Conservation (phyloP, 2,888 invertebrate species). For the Drosophila tanythrix region DNA sequence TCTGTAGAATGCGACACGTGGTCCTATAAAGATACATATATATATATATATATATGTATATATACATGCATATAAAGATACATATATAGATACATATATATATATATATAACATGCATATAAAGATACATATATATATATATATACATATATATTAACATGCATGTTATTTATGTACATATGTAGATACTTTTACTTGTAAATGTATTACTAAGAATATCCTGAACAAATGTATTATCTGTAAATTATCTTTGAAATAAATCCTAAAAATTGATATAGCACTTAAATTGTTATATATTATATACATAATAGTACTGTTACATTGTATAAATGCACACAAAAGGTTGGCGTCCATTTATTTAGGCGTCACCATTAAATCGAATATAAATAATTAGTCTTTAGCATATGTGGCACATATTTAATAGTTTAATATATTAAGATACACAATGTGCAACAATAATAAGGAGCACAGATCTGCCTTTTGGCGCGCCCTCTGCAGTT, state of each 20-base stretch:
- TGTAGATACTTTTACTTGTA: neutral
- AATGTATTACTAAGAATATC: constrained; percentile 11
- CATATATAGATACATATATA: too few species aligned
- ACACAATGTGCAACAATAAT: neutral
- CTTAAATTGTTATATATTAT: too few species aligned
- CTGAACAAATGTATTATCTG: neutral
- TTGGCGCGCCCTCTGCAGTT: constrained; percentile 38
- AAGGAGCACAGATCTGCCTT: neutral
- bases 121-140: neutral
- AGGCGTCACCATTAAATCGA: neutral
- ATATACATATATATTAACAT: too few species aligned
- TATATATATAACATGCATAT: neutral
- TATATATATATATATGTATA: neutral
- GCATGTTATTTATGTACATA: neutral
- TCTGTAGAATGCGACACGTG: constrained; percentile 3
- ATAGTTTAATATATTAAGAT: neutral
- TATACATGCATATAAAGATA: neutral
- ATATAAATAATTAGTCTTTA: neutral
- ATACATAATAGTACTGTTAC: neutral
- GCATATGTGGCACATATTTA: neutral
- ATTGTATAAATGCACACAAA: neutral
- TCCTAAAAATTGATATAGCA: neutral
- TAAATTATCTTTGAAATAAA: constrained; percentile 1
- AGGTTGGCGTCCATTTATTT: neutral
- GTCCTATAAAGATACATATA: neutral